phyloP scores from a whole-genome alignment of 2,113 vertebrate genomes.

The Mesembrinibis cayennensis region DNA sequence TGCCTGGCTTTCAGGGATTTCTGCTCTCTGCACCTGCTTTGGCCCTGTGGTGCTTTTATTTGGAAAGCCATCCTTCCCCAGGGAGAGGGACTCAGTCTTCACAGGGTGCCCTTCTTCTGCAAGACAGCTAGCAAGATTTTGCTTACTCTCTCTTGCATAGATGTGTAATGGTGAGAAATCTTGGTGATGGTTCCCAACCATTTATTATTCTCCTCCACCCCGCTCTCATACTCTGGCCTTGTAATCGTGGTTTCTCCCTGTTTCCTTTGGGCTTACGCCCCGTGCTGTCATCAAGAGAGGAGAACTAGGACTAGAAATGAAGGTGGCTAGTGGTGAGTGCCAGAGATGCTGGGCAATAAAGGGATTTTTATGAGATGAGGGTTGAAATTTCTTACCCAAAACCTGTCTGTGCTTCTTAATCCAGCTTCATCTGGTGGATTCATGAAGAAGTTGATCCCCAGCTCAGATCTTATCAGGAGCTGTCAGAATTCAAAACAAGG shows the following conservation, averaged over 20 bases:
- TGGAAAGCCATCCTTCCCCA: not conserved
- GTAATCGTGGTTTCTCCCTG: not conserved
- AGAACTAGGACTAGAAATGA: not conserved
- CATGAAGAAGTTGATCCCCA: conserved; percentile 16
- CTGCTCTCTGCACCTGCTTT: not conserved
- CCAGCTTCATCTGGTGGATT: conserved; percentile 20
- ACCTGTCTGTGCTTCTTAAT: not conserved
- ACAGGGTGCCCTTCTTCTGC: not conserved
- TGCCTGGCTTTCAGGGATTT: not conserved
- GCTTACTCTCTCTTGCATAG: not conserved
- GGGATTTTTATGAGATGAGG: not conserved
- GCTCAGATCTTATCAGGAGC: conserved; percentile 12
- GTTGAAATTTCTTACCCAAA: not conserved
- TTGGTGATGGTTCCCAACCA: not conserved
- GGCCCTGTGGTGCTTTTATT: not conserved
- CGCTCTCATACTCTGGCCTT: not conserved
- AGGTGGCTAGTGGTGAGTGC: not conserved
- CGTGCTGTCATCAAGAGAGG: not conserved
- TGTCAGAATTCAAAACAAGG: conserved; percentile 30
- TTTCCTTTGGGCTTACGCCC: not conserved
- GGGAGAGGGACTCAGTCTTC: not conserved
- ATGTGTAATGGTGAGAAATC: not conserved
- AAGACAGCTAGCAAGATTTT: not conserved
- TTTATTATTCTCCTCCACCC: not conserved
- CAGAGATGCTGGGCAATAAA: not conserved